These are phyloP conservation scores for Varroa destructor DNA, from an alignment of 1,140 invertebrate genomes.

Conservation along the genomic window DNA sequence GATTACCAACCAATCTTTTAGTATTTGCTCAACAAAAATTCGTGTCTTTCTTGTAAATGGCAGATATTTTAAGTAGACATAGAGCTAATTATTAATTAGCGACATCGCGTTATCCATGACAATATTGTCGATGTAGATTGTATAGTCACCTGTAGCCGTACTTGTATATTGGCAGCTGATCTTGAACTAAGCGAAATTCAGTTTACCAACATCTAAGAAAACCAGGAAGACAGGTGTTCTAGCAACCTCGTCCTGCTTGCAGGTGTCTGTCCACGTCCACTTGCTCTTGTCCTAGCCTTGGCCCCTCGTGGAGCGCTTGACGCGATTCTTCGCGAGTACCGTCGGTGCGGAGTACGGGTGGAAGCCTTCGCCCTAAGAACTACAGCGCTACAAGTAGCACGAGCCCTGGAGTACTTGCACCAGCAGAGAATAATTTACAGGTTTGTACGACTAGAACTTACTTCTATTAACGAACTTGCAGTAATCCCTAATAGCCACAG, in stretches of 20 bases:
- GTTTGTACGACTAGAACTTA: constrained; percentile 32
- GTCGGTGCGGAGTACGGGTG: constrained; percentile 63
- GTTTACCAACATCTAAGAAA: too few relatives aligned
- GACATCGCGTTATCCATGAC: too few relatives aligned
- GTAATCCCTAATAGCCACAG: not conserved
- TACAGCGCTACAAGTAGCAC: constrained; percentile 51
- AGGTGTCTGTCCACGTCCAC: constrained; percentile 68
- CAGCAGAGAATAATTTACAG: constrained; percentile 79
- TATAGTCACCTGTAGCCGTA: too few relatives aligned
- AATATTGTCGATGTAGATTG: too few relatives aligned
- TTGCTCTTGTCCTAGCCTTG: constrained; percentile 77
- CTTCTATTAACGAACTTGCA: not conserved
- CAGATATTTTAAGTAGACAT: too few relatives aligned
- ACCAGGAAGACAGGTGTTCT: too few relatives aligned
- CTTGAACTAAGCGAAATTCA: too few relatives aligned
- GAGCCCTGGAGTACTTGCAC: constrained; percentile 90
- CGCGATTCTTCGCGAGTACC: constrained; percentile 61
- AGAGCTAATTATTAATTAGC: too few relatives aligned
- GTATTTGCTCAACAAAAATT: too few relatives aligned
- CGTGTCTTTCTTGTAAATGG: too few relatives aligned
- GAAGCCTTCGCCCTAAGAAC: constrained; percentile 54
- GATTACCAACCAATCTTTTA: too few relatives aligned
- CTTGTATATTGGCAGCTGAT: too few relatives aligned
- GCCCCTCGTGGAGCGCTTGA: constrained; percentile 83
- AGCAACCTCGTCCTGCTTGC: constrained; percentile 40